Conservation (phyloP, 2,888 invertebrate species). For the Drosophila fulvimacula region DNA sequence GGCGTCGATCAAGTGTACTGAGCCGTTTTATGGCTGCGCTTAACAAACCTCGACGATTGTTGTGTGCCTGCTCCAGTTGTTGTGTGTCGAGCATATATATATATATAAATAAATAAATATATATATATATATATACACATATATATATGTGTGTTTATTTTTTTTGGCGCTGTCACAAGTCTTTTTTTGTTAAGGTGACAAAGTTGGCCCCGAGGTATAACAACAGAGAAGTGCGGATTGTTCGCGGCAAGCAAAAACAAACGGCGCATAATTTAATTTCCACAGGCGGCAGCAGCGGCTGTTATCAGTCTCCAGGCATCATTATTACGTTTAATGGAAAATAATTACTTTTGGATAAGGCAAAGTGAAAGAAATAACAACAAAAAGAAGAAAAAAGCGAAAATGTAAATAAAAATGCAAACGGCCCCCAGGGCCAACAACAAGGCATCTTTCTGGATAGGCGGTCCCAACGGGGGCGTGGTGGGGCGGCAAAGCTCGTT, state of each 20-base stretch:
- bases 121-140: not conserved
- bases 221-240: constrained; percentile 39
- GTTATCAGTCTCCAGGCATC: constrained; percentile 72
- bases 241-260: constrained; percentile 54
- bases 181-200: constrained; percentile 54
- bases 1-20: constrained; percentile 79
- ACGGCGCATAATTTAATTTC: constrained; percentile 73
- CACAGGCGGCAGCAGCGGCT: constrained; percentile 42
- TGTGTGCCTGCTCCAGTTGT: constrained; percentile 22
- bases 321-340: constrained; percentile 80
- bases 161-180: constrained; percentile 45
- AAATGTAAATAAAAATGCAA: constrained; percentile 26
- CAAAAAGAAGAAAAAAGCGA: not conserved
- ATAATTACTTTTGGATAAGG: constrained; percentile 81
- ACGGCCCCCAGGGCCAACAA: constrained; percentile 23
- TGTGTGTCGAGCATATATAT: constrained; percentile 5
- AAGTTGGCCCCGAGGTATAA: constrained; percentile 49
- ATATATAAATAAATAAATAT: not conserved
- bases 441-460: not conserved
- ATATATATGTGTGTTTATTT: not conserved
- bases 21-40: constrained; percentile 79
- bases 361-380: constrained; percentile 79
- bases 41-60: constrained; percentile 73
- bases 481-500: constrained; percentile 30
- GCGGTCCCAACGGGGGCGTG: not conserved